A percentile compares a stretch with the other conserved stretches of the same genome.
Evolutionary conservation across 2,888 invertebrate species (phyloP).

Genomic region (Sinohyriopsis cumingii): DNA sequence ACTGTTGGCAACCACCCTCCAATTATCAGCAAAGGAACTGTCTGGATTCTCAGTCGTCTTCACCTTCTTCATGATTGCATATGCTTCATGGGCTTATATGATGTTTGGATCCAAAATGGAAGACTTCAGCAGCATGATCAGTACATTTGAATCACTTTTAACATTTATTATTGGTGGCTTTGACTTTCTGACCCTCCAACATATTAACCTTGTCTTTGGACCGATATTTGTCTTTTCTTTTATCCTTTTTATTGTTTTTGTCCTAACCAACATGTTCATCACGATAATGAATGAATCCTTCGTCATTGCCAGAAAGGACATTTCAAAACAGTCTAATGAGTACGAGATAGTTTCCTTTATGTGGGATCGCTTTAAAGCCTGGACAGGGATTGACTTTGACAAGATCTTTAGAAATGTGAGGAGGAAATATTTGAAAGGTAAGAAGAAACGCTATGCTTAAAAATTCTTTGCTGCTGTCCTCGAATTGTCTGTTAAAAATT

Average conservation of each 20-base stretch:
- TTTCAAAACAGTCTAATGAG: slow-evolving; percentile 63
- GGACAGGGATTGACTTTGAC: slow-evolving; percentile 50
- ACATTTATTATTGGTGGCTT: slow-evolving; percentile 46
- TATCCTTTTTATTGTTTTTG: slow-evolving; percentile 61
- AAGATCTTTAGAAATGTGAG: slow-evolving; percentile 32
- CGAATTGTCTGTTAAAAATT: neutral
- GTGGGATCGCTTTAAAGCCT: slow-evolving; percentile 46
- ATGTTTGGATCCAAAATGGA: slow-evolving; percentile 46
- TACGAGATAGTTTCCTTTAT: slow-evolving; percentile 69
- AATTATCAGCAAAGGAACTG: slow-evolving; percentile 64
- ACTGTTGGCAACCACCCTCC: slow-evolving; percentile 68
- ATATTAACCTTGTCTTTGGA: slow-evolving; percentile 48
- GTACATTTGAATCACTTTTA: slow-evolving; percentile 47
- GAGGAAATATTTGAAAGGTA: slow-evolving; percentile 41
- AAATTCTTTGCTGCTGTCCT: neutral
- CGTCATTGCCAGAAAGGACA: slow-evolving; percentile 57
- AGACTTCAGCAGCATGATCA: slow-evolving; percentile 40
- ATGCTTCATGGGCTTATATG: slow-evolving; percentile 57
- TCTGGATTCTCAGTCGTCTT: slow-evolving; percentile 70
- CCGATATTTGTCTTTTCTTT: slow-evolving; percentile 65
- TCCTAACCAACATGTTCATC: slow-evolving; percentile 69
- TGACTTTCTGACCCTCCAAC: slow-evolving; percentile 30
- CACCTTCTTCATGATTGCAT: slow-evolving; percentile 61
- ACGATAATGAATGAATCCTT: slow-evolving; percentile 69
- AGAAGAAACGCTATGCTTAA: slow-evolving; percentile 1